These are phyloP conservation scores for Dufourea novaeangliae DNA, from an alignment of 1,140 invertebrate genomes.

Conservation along the genomic window DNA sequence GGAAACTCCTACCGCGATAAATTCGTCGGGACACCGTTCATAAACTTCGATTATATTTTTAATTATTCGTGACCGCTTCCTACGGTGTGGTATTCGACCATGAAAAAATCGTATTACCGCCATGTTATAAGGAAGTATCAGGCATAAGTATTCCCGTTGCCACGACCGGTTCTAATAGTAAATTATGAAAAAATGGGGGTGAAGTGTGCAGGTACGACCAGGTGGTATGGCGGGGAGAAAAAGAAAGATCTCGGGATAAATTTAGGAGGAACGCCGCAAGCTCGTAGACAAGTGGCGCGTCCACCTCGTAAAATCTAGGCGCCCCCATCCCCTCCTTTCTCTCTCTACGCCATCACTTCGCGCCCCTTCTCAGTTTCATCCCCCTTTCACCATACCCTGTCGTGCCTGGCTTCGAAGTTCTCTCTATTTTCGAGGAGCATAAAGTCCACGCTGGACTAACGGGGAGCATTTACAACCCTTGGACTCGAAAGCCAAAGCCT, in stretches of 20 bases:
- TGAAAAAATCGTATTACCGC: constrained; percentile 31
- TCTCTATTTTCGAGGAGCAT: constrained; percentile 50
- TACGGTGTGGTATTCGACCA: no score
- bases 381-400: no score
- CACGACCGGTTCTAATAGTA: constrained; percentile 37
- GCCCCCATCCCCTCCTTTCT: constrained; percentile 12
- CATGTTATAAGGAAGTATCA: constrained; percentile 60
- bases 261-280: constrained; percentile 61
- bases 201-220: not conserved
- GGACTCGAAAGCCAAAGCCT: constrained; percentile 46
- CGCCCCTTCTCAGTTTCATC: no score
- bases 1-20: not conserved
- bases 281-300: constrained; percentile 64
- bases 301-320: constrained; percentile 61
- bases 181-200: constrained; percentile 55
- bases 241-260: constrained; percentile 57
- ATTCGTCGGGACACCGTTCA: constrained; percentile 22
- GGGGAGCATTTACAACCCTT: constrained; percentile 50
- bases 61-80: constrained; percentile 22
- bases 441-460: constrained; percentile 47
- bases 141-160: constrained; percentile 45
- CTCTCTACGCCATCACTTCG: not conserved
- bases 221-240: not conserved
- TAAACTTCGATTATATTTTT: constrained; percentile 43
- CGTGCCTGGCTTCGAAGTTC: constrained; percentile 10